phyloP scores from a whole-genome alignment of 2,113 vertebrate genomes.

The Pseudorectes ferrugineus region DNA sequence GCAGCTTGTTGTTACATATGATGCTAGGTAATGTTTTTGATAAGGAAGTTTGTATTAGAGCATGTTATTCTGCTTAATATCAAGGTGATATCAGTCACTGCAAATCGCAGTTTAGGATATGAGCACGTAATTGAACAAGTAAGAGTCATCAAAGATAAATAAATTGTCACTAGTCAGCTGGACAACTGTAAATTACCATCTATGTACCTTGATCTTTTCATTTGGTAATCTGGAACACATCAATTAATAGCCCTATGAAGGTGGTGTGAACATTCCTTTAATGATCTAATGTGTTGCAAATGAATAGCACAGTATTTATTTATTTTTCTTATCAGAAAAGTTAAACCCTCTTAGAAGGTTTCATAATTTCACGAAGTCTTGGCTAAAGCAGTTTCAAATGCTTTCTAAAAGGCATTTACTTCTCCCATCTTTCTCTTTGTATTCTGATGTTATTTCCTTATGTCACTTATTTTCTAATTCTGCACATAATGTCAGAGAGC shows the following conservation, averaged over 20 bases:
- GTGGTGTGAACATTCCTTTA: not conserved
- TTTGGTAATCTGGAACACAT: not conserved
- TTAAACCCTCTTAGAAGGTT: not conserved
- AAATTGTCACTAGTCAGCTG: not conserved
- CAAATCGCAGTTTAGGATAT: not conserved
- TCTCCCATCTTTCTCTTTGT: not conserved
- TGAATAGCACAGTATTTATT: not conserved
- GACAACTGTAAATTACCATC: not conserved
- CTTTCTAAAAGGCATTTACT: not conserved
- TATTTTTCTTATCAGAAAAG: not conserved
- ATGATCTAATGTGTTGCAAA: not conserved
- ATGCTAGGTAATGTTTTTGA: not conserved
- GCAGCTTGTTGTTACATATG: not conserved
- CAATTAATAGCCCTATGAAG: not conserved
- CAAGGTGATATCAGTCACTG: not conserved
- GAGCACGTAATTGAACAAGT: not conserved
- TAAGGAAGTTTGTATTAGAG: not conserved
- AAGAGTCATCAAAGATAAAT: not conserved
- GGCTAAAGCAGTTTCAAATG: not conserved
- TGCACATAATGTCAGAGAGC: not conserved
- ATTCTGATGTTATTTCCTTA: not conserved
- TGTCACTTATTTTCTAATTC: not conserved
- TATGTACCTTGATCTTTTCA: not conserved
- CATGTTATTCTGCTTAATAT: not conserved
- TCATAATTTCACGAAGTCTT: not conserved